A percentile compares a stretch with the other conserved stretches of the same genome.
Conservation (phyloP, 2,888 invertebrate genomes). For the Melieria omissa region DNA sequence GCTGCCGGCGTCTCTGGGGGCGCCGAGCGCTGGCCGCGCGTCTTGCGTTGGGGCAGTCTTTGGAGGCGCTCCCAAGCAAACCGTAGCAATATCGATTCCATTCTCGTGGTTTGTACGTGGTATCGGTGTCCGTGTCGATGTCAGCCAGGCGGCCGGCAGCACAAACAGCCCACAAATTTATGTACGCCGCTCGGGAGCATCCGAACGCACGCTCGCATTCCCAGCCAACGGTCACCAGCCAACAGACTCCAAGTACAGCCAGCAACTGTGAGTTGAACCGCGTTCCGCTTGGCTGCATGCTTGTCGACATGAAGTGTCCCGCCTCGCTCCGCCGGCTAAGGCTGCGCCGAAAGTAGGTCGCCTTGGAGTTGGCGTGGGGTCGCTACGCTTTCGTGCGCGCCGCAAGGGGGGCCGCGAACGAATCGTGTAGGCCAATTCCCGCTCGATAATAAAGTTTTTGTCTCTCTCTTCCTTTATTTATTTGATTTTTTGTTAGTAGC, state of each 20-base stretch:
- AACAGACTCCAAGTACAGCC: background rate
- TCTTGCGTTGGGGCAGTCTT: background rate
- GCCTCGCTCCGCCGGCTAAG: background rate
- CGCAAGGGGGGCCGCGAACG: too few species aligned
- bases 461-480: background rate
- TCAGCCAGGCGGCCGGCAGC: too few species aligned
- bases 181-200: background rate
- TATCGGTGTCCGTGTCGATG: too few species aligned
- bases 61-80: too few species aligned
- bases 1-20: background rate
- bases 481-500: slow-evolving; percentile 29
- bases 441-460: slow-evolving; percentile 21
- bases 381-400: too few species aligned
- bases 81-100: too few species aligned
- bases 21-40: background rate
- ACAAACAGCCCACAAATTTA: background rate
- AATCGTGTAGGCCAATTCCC: slow-evolving; percentile 28
- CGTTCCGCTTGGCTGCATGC: background rate
- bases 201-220: background rate
- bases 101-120: too few species aligned
- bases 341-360: slow-evolving; percentile 34
- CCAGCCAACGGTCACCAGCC: background rate
- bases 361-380: background rate
- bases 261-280: too few species aligned
- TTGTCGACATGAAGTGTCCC: background rate